Conservation (phyloP, 2,113 vertebrate species). For the Picathartes gymnocephalus region DNA sequence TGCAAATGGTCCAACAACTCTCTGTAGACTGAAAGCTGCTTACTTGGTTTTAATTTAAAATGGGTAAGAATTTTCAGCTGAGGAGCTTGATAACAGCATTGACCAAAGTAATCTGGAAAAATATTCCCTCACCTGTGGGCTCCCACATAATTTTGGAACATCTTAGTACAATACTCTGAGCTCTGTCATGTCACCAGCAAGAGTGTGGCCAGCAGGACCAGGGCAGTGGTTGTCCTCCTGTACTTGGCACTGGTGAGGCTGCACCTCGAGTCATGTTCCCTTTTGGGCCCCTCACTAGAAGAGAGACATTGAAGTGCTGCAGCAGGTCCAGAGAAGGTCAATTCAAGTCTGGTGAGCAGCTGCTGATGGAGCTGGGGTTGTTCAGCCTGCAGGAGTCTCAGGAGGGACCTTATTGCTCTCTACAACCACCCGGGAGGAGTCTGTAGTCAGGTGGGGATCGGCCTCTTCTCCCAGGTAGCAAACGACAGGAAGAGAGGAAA, state of each 20-base stretch:
- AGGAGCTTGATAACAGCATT: background rate
- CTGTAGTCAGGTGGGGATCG: background rate
- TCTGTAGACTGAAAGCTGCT: background rate
- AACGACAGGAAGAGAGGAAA: background rate
- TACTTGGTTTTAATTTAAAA: background rate
- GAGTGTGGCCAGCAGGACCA: background rate
- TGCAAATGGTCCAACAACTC: background rate
- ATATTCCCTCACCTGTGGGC: background rate
- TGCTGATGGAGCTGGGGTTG: background rate
- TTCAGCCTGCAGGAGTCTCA: background rate
- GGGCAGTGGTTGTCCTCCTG: background rate
- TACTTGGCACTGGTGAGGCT: background rate
- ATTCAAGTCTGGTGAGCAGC: background rate
- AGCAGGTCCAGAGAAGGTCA: background rate
- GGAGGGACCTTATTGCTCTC: background rate
- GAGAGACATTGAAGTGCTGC: background rate
- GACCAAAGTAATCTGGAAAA: background rate
- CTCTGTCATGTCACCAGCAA: background rate
- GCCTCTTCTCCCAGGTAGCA: background rate
- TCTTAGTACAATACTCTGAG: background rate
- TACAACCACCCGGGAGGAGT: background rate
- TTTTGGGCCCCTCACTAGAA: background rate
- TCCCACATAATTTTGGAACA: background rate
- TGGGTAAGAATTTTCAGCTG: background rate
- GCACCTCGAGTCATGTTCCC: fast-evolving